A percentile compares a stretch with the other conserved stretches of the same genome.
Conservation (phyloP, 2,113 vertebrate species). For the Phoenicopterus ruber region DNA sequence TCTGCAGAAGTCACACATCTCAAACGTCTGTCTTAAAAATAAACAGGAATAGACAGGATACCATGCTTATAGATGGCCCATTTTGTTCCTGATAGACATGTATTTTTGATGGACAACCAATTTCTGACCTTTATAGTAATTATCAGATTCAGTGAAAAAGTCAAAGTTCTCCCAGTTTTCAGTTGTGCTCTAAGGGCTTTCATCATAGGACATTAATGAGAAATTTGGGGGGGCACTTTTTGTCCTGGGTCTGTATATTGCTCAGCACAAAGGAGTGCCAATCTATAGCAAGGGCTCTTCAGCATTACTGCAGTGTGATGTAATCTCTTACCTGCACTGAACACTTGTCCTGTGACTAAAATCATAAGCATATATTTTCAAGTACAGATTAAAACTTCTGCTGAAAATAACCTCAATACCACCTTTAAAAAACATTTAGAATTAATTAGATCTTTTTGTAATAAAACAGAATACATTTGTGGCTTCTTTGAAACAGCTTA, state of each 20-base stretch:
- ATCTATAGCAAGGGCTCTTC: not conserved
- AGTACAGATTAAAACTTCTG: not conserved
- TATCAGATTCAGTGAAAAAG: not conserved
- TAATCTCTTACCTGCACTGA: not conserved
- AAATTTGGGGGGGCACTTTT: not conserved
- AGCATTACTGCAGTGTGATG: not conserved
- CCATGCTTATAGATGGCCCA: not conserved
- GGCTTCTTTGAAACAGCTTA: not conserved
- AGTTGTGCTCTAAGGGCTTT: not conserved
- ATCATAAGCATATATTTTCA: not conserved
- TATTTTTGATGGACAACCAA: not conserved
- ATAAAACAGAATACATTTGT: not conserved
- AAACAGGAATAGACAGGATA: not conserved
- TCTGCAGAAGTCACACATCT: not conserved
- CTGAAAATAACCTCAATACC: not conserved
- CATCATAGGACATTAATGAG: not conserved
- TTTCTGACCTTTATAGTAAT: not conserved
- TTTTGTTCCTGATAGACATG: not conserved
- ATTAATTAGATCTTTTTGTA: not conserved
- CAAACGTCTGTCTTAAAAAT: not conserved
- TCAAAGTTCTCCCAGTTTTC: not conserved
- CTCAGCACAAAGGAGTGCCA: not conserved
- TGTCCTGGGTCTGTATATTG: not conserved
- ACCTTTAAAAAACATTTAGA: not conserved
- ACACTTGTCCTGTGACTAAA: not conserved